Percentiles rank a stretch among this genome's conserved stretches.
Conservation (phyloP, 35 echinoderm and acorn worm species). For the Hemicentrotus pulcherrimus region DNA sequence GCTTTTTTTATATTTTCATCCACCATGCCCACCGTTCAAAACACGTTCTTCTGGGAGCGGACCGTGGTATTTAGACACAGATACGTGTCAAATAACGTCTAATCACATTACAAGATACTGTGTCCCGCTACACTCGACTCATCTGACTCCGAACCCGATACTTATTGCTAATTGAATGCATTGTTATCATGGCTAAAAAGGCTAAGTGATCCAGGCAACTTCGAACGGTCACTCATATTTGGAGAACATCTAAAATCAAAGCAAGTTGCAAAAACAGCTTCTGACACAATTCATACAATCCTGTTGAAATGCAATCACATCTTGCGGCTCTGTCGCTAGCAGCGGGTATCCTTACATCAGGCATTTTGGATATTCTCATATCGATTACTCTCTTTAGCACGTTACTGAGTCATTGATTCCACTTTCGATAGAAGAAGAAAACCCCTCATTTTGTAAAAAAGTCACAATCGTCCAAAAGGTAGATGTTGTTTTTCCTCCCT, state of each 20-base stretch:
- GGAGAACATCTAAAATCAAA: not conserved
- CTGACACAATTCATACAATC: not conserved
- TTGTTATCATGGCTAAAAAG: slow-evolving; percentile 29
- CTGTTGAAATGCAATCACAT: not conserved
- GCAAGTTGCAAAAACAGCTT: not conserved
- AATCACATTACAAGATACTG: not conserved
- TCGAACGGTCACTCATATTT: not conserved
- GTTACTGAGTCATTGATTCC: not conserved
- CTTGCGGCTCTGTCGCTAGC: not conserved
- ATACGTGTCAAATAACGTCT: not conserved
- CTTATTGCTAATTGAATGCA: slow-evolving; percentile 24
- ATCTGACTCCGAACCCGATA: not conserved
- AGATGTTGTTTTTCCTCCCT: not conserved
- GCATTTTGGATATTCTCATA: not conserved
- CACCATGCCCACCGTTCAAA: not conserved
- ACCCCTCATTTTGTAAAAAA: not conserved
- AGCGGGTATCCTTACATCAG: not conserved
- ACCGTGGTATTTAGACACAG: not conserved
- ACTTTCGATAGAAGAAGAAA: not conserved
- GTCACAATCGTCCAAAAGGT: not conserved
- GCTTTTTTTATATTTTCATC: not conserved
- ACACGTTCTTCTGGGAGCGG: not conserved
- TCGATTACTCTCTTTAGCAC: not conserved
- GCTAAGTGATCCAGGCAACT: not conserved
- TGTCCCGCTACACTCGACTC: not conserved